A percentile compares a stretch with the other conserved stretches of the same genome.
phyloP scores from a whole-genome alignment of 2,113 vertebrate genomes.

The Archilochus colubris region DNA sequence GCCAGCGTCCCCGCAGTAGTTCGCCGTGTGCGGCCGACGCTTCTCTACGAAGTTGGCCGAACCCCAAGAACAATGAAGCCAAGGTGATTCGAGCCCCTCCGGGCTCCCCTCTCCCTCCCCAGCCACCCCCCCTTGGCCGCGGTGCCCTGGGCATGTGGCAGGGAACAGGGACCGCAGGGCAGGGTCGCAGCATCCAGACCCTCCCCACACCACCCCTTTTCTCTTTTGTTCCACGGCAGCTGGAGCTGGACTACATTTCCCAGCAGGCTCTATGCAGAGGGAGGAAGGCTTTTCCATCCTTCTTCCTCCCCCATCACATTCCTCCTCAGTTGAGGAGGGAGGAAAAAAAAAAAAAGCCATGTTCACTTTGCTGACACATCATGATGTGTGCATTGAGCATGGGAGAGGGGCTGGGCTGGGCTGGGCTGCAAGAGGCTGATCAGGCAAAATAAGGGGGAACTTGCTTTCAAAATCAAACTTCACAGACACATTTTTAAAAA shows the following conservation, averaged over 20 bases:
- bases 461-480: neutral
- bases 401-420: neutral
- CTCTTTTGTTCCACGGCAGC: conserved; percentile 45
- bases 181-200: neutral
- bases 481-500: neutral
- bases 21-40: accelerated
- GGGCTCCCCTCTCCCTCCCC: no score
- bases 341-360: no score
- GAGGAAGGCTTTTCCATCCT: neutral
- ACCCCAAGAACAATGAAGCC: neutral
- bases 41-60: neutral
- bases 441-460: neutral
- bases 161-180: neutral
- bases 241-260: conserved; percentile 34
- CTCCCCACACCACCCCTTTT: neutral
- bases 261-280: neutral
- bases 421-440: neutral
- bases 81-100: neutral
- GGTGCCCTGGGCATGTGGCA: neutral
- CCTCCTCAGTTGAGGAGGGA: neutral
- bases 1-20: neutral
- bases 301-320: neutral
- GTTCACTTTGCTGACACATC: neutral
- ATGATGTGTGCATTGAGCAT: neutral
- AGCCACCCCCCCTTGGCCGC: accelerated